Evolutionary conservation across 1,140 invertebrate genomes (phyloP).

Genomic region (Homarus americanus): DNA sequence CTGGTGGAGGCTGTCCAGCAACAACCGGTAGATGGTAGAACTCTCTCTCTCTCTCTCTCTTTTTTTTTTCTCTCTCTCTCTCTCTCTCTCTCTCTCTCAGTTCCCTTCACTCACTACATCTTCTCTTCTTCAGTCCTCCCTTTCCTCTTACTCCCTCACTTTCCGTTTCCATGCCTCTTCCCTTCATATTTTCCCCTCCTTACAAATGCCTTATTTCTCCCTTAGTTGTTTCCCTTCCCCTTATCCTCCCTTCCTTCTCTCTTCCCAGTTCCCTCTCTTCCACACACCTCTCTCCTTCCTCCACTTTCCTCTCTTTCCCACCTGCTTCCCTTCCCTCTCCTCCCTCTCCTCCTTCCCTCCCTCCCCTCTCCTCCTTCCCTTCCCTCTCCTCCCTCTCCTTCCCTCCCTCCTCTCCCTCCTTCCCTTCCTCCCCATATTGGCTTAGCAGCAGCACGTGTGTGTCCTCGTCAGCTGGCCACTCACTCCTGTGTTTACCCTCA

Average conservation of each 20-base stretch:
- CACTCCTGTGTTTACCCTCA: background rate
- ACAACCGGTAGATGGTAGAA: background rate
- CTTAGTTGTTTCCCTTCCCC: no score
- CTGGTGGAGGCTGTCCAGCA: background rate
- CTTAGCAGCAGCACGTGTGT: background rate
- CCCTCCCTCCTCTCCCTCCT: no score
- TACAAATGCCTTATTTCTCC: no score
- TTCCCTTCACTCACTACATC: no score
- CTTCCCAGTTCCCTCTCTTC: background rate
- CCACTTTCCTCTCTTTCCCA: background rate
- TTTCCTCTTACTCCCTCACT: conserved; percentile 20
- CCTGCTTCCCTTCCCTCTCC: background rate
- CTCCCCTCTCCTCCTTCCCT: background rate
- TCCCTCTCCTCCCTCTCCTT: background rate
- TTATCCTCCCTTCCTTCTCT: background rate
- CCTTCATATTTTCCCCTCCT: no score
- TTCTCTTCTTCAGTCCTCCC: no score
- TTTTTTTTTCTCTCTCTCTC: conserved; percentile 40
- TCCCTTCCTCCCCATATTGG: background rate
- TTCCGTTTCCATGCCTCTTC: no score
- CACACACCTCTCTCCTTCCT: background rate
- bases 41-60: conserved; percentile 40
- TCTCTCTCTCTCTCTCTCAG: conserved; percentile 41
- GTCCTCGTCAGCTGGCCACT: background rate
- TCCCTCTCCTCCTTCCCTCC: background rate